Evolutionary conservation across 2,888 invertebrate species (phyloP).

Genomic region (Steinernema carpocapsae): DNA sequence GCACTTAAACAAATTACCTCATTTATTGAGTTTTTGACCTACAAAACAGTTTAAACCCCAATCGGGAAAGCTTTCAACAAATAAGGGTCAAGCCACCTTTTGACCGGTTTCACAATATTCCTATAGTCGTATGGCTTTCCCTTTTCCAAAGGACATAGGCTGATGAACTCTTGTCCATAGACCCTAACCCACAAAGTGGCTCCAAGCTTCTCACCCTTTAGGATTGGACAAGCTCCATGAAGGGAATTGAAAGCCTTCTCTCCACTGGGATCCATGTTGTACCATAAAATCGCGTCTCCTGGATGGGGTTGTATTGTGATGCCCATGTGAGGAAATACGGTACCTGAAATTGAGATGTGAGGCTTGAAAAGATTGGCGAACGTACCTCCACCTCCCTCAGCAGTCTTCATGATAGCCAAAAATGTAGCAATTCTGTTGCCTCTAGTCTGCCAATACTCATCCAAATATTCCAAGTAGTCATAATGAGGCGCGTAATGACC

Average conservation of each 20-base stretch:
- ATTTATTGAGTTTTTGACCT: background rate
- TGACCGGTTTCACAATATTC: slow-evolving; percentile 29
- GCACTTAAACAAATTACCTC: too few species aligned
- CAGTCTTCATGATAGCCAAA: slow-evolving; percentile 48
- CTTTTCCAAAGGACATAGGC: slow-evolving; percentile 40
- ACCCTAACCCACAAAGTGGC: slow-evolving; percentile 49
- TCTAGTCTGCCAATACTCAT: slow-evolving; percentile 25
- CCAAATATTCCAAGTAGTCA: slow-evolving; percentile 42
- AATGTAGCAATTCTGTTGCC: slow-evolving; percentile 59
- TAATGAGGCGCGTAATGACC: slow-evolving; percentile 59
- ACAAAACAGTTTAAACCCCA: background rate
- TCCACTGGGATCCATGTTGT: slow-evolving; percentile 53
- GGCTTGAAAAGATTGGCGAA: background rate
- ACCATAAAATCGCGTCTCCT: slow-evolving; percentile 62
- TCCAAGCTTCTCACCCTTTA: slow-evolving; percentile 51
- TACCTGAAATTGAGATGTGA: slow-evolving; percentile 41
- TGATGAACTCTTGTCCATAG: slow-evolving; percentile 42
- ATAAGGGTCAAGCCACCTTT: background rate
- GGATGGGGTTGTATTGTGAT: slow-evolving; percentile 47
- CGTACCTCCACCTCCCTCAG: slow-evolving; percentile 49
- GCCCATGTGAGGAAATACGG: slow-evolving; percentile 54
- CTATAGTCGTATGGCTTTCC: slow-evolving; percentile 37
- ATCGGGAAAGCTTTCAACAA: slow-evolving; percentile 5
- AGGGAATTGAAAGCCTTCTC: slow-evolving; percentile 43
- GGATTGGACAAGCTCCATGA: slow-evolving; percentile 62